phyloP scores from a whole-genome alignment of 2,797 vertebrate genomes.

The Muscicapa comitata region DNA sequence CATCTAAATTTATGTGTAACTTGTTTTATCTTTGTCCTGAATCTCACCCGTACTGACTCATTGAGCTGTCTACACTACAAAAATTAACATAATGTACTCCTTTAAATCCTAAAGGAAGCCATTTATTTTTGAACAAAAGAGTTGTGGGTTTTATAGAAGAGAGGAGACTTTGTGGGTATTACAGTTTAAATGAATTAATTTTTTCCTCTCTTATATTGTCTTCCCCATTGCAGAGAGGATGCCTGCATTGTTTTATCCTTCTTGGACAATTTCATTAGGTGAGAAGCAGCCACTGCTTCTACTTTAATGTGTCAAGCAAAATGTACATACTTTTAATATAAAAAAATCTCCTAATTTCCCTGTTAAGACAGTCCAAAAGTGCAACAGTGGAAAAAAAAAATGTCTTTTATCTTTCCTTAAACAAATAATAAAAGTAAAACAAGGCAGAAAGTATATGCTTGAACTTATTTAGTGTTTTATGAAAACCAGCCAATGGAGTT shows the following conservation, averaged over 20 bases:
- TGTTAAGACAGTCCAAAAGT: neutral
- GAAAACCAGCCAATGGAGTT: neutral
- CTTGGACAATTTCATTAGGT: neutral
- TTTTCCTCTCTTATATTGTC: neutral
- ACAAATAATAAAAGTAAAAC: neutral
- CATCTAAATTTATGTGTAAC: neutral
- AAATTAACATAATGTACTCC: neutral
- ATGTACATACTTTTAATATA: neutral
- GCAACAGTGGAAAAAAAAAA: neutral
- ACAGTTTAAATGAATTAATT: neutral
- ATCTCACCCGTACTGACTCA: neutral
- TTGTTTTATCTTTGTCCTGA: neutral
- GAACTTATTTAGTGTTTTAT: neutral
- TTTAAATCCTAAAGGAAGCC: neutral
- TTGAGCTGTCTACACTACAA: neutral
- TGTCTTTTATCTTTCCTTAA: neutral
- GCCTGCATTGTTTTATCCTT: neutral
- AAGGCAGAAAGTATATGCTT: neutral
- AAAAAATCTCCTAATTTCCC: neutral
- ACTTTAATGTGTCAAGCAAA: neutral
- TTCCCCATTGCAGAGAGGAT: neutral
- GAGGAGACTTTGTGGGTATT: neutral
- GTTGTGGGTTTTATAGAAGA: neutral
- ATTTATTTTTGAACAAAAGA: neutral
- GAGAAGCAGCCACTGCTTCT: neutral